Evolutionary conservation across 2,888 invertebrate genomes (phyloP).

Genomic region (Philopedon plagiatum): DNA sequence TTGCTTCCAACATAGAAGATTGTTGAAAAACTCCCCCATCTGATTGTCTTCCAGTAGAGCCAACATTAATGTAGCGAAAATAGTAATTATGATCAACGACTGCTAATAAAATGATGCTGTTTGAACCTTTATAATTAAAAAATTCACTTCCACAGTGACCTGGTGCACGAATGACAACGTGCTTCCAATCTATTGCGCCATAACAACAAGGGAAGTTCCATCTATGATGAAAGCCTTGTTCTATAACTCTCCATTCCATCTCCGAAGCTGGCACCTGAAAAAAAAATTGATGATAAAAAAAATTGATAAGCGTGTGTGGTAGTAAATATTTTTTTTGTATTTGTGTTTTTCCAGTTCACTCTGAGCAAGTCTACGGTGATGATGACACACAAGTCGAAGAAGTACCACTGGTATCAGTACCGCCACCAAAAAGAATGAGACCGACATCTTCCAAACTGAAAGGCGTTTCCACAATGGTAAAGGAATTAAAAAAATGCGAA

Average conservation of each 20-base stretch:
- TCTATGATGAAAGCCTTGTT: slow-evolving; percentile 19
- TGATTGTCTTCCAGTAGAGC: slow-evolving; percentile 14
- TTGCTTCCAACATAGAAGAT: slow-evolving; percentile 16
- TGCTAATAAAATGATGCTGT: slow-evolving; percentile 18
- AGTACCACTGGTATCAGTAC: not conserved
- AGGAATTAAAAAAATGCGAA: slow-evolving; percentile 3
- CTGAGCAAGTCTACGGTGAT: not conserved
- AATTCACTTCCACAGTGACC: slow-evolving; percentile 11
- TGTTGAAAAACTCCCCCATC: slow-evolving; percentile 22
- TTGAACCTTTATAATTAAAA: slow-evolving; percentile 15
- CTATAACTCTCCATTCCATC: slow-evolving; percentile 17
- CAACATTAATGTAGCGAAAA: slow-evolving; percentile 26
- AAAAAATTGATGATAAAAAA: too few relatives aligned
- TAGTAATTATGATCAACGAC: slow-evolving; percentile 12
- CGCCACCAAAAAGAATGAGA: slow-evolving; percentile 12
- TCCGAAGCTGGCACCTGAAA: slow-evolving; percentile 11
- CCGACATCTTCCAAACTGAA: slow-evolving; percentile 10
- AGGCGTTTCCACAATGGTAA: slow-evolving; percentile 3
- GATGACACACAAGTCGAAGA: slow-evolving; percentile 12
- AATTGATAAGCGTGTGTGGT: not conserved
- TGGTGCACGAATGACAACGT: slow-evolving; percentile 14
- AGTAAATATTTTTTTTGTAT: not conserved
- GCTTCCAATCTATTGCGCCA: slow-evolving; percentile 17
- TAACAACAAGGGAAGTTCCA: slow-evolving; percentile 16
- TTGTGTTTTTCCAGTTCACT: slow-evolving; percentile 17